Percentiles rank a stretch among this genome's conserved stretches.
Conservation (phyloP, 1,140 invertebrate species). For the Zeugodacus cucurbitae region DNA sequence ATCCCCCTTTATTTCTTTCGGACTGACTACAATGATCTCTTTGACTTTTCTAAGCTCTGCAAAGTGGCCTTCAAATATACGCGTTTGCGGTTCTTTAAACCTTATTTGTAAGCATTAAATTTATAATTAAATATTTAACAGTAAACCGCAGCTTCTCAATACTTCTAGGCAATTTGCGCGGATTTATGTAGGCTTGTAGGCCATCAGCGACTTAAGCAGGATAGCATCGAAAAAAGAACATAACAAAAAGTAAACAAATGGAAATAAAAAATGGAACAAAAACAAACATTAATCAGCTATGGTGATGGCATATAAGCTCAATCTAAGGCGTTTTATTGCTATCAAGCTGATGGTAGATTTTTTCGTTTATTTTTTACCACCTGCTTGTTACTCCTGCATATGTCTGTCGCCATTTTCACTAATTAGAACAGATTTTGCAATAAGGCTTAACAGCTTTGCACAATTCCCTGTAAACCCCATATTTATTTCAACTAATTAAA, state of each 20-base stretch:
- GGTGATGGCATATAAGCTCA: not conserved
- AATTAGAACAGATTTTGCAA: not conserved
- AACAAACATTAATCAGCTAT: not conserved
- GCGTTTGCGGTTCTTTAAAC: too few relatives aligned
- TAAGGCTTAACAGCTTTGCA: not conserved
- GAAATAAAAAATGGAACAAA: not conserved
- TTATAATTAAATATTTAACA: too few relatives aligned
- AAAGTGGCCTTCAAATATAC: too few relatives aligned
- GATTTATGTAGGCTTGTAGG: not conserved
- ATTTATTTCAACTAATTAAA: constrained; percentile 24
- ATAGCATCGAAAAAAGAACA: not conserved
- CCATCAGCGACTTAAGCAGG: not conserved
- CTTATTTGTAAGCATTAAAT: too few relatives aligned
- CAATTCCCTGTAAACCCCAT: not conserved
- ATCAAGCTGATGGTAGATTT: not conserved
- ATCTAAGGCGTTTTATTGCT: not conserved
- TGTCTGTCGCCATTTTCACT: not conserved
- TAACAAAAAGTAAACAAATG: not conserved
- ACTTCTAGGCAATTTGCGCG: not conserved
- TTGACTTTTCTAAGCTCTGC: too few relatives aligned
- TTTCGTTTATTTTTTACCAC: not conserved
- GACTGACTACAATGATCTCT: too few relatives aligned
- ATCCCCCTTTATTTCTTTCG: too few relatives aligned
- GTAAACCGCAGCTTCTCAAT: too few relatives aligned
- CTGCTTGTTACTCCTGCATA: not conserved